A percentile compares a stretch with the other conserved stretches of the same genome.
These are phyloP conservation scores for Rhincodon typus DNA, from an alignment of 2,797 vertebrate genomes.

Conservation along the genomic window DNA sequence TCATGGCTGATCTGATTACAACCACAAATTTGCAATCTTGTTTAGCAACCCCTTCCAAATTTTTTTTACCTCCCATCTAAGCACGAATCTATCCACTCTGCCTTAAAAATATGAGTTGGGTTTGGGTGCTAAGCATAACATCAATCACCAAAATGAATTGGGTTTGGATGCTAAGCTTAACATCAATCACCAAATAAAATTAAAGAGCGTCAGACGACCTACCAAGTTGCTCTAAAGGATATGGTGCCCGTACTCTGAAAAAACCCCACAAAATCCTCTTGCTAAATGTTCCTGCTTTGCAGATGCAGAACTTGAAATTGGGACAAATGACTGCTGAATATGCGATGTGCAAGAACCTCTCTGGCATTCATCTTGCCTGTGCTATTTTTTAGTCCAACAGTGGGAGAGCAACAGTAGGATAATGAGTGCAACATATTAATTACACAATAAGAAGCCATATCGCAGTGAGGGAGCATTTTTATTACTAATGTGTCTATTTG, in stretches of 20 bases:
- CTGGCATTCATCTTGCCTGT: not conserved
- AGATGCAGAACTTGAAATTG: not conserved
- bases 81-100: too few relatives aligned
- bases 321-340: not conserved
- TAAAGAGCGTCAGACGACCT: not conserved
- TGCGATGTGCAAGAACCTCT: not conserved
- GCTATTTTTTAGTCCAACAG: not conserved
- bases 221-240: not conserved
- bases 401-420: not conserved
- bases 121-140: not conserved
- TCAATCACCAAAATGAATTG: not conserved
- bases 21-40: too few relatives aligned
- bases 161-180: not conserved
- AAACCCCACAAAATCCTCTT: not conserved
- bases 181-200: not conserved
- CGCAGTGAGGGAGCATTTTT: not conserved
- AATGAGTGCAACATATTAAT: not conserved
- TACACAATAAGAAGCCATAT: constrained; percentile 23
- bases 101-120: too few relatives aligned
- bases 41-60: too few relatives aligned
- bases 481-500: not conserved
- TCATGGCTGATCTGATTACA: too few relatives aligned
- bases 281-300: not conserved
- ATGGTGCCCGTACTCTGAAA: not conserved
- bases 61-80: too few relatives aligned